These are phyloP conservation scores for Urocyon cinereoargenteus DNA, from an alignment of 2,797 vertebrate species.

Conservation along the genomic window DNA sequence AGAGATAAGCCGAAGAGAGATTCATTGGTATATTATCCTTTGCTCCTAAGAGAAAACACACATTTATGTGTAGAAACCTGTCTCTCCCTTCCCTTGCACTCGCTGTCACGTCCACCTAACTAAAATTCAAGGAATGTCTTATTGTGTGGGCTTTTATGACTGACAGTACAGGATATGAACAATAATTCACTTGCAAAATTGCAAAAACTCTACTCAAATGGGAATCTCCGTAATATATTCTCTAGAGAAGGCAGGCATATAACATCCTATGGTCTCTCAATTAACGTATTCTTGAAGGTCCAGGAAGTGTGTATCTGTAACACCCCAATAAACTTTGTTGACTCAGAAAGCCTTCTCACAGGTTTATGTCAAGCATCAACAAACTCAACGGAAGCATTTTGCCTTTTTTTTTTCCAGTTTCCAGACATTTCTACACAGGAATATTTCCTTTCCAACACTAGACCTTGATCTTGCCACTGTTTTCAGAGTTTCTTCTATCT, in stretches of 20 bases:
- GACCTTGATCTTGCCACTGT: too few species aligned
- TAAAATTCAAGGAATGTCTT: background rate
- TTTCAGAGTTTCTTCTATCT: background rate
- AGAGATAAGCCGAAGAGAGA: background rate
- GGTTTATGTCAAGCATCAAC: background rate
- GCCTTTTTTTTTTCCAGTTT: background rate
- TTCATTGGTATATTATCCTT: fast-evolving
- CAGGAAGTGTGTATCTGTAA: fast-evolving
- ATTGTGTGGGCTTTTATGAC: background rate
- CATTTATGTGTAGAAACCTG: background rate
- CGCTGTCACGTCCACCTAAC: too few species aligned
- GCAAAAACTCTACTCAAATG: background rate
- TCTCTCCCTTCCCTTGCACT: background rate
- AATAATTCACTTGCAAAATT: background rate
- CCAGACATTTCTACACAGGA: background rate
- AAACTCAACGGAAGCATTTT: background rate
- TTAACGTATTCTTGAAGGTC: fast-evolving
- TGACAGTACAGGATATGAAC: background rate
- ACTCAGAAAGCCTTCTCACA: fast-evolving
- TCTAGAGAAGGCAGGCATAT: background rate
- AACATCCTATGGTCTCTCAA: background rate
- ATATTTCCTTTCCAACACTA: background rate
- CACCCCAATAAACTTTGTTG: background rate
- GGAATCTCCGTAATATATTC: background rate
- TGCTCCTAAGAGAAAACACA: background rate